Base-by-base conservation (phyloP, 2,113 vertebrate genomes). In the Otis tarda region DNA sequence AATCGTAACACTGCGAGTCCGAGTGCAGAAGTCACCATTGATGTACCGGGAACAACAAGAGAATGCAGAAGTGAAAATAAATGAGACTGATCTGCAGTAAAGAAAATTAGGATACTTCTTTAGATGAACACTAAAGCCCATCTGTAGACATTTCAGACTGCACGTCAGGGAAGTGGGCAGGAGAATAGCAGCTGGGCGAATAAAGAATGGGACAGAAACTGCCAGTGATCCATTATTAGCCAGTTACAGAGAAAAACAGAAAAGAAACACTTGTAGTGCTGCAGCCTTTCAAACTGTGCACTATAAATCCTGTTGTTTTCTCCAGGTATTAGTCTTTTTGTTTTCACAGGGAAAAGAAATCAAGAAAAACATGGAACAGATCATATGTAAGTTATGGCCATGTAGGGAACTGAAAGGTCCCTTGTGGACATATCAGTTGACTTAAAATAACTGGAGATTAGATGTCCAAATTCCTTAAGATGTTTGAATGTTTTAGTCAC, bases 401-500 rank as follows among this genome's bases (percentile, higher is more conserved):
- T 63, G 45, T 37, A 83, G 12, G 28, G 37, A 97, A 61, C 2
- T 2, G 27, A 80, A 94, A 86, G 24, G 37, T 94, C 88, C 71
- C 90, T 90, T 0, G 0, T 70, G 90, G 71, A 74, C 55, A 4
- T 94, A 95, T 90, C 79, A 77, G n/a, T 86, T 97, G 55, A 77
- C 68, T 86, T 80, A 95, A 80, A 94, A 86, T 86, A 93, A 94
- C 86, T 83, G n/a, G 75, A 97, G 90, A 96, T 96, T 68, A 77
- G 55, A 59, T 92, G 71, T 95, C 64, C 63, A 89, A 80, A 93
- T 95, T 94, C 75, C 86, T 95, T 57, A 88, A 88, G 70, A 86
- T 77, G 55, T 70, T 95, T 93, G 88, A 92, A 80, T 0, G 1
- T 57, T 92, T 94, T 81, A 86, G 83, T 90, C 68, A 83, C 83